These are phyloP conservation scores for Solenopsis fugax DNA, from an alignment of 1,140 invertebrate species.

Conservation along the genomic window DNA sequence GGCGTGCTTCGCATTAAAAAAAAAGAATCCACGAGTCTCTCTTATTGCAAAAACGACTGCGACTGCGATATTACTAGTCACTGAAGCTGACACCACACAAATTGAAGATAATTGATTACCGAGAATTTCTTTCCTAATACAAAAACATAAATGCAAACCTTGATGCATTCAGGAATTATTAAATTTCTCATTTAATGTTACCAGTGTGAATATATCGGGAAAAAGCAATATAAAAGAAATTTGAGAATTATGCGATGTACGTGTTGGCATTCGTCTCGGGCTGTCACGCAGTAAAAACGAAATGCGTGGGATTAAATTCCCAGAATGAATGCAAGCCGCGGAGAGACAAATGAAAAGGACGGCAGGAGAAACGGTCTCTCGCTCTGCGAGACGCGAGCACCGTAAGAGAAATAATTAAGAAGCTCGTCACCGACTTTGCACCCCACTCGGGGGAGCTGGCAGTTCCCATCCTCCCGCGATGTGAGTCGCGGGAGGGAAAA, in stretches of 20 bases:
- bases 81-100: not conserved
- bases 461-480: not conserved
- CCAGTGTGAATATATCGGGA: not conserved
- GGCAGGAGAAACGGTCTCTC: constrained; percentile 50
- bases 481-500: not conserved
- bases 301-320: constrained; percentile 65
- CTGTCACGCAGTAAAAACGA: constrained; percentile 24
- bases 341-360: constrained; percentile 63
- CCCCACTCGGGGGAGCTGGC: not conserved
- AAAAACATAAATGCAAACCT: not conserved
- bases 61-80: not conserved
- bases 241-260: not conserved
- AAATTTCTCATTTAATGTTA: not conserved
- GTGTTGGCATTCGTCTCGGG: constrained; percentile 19
- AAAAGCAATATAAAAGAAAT: not conserved
- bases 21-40: not conserved
- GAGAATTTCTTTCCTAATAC: not conserved
- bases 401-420: constrained; percentile 69
- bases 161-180: not conserved
- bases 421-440: constrained; percentile 54
- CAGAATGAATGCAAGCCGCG: constrained; percentile 33
- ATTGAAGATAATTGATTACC: not conserved
- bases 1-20: not conserved
- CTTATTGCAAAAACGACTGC: not conserved
- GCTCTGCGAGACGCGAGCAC: not conserved